Evolutionary conservation across 2,113 vertebrate genomes (phyloP), one percentile per base, ranked within the genome.

Genomic region (Gnathonemus longibarbis): DNA sequence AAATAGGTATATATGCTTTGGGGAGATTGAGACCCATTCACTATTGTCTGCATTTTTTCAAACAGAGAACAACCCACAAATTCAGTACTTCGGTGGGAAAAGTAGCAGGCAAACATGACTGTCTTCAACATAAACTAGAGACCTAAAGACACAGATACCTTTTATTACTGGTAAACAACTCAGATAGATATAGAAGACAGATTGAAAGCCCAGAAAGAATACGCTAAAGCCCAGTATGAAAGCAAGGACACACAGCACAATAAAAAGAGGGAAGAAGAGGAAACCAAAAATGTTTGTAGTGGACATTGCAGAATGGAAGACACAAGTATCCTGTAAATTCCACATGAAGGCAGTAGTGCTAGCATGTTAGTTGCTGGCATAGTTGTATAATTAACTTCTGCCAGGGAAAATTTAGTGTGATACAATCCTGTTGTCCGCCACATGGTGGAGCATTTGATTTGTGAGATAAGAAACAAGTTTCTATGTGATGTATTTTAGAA

Each of bases 381-480:
- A 46, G 24, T 27, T 6, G 24, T 49, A 11, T 27, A 50, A 31
- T 50, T 17, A 5, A 31, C 13, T 42, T 77, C 35, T 19, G 35
- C 35, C 74, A 35, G 35, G 31, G 31, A 80, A 80, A 13, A 80
- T 42, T 2, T 42, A 42, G 74, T 80, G 39, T 80, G 35, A 80
- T 39, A 80, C 27, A 86, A 27, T 53, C 7, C 27, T 87, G 86
- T 53, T 35, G 27, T 52, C 50, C 7, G 3, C 86, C 86, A 87
- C 49, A 27, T 19, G 86, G 86, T 87, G 86, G 86, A 52, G 86
- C 49, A 50, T 87, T 87, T 87, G 86, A 19, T 87, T 35, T 87
- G n/a, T 15, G 27, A 56, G 49, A 31, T 87, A 87, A n/a, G 85
- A 87, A 45, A n/a, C 17, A 48, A 31, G n/a, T 53, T 1, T 35